Base-by-base conservation (phyloP, 2,888 invertebrate species). In the Myopa tessellatipennis region DNA sequence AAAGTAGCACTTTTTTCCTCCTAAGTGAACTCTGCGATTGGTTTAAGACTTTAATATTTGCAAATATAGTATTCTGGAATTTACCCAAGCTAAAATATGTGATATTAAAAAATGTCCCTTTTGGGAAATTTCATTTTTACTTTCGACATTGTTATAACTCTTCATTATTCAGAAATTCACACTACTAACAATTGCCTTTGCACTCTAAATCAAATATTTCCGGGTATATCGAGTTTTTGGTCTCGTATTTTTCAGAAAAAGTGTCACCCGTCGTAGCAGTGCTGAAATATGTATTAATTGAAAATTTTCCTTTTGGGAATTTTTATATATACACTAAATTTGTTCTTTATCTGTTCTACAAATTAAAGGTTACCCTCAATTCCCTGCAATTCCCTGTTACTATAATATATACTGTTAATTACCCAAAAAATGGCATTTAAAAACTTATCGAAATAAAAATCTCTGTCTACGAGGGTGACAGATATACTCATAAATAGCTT, bases 401-500 rank as follows among this genome's bases (percentile, higher is more conserved):
- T n/a, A n/a, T n/a, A n/a, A n/a, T n/a, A n/a, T n/a, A 10, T 4
- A 10, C 10, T 26, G 1, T 3, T 68, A 38, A 68, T 36, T 12
- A n/a, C 36, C 67, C n/a, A n/a, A 18, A 16, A 10, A 45, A 8
- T 45, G 45, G 6, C 45, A 26, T 26, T 10, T 10, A 45, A 45
- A 38, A n/a, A 4, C 60, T 38, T 71, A 71, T 71, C 71, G n/a
- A 7, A 34, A 34, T 36, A 26, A 3, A 10, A 12, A 71, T 71
- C 55, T 52, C 18, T 14, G 36, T 55, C 70, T 26, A 1, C 34
- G 14, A 70, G 18, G 45, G 73, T 45, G 81, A 85, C 65, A 63
- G 71, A 76, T 71, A 65, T 55, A 82, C 80, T 83, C 83, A 85
- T 85, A 85, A 85, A 85, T 85, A 10, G 83, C 83, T 85, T 84